A percentile compares a stretch with the other conserved stretches of the same genome.
These are phyloP conservation scores for Pandemis heparana DNA, from an alignment of 2,888 invertebrate species.

Conservation along the genomic window DNA sequence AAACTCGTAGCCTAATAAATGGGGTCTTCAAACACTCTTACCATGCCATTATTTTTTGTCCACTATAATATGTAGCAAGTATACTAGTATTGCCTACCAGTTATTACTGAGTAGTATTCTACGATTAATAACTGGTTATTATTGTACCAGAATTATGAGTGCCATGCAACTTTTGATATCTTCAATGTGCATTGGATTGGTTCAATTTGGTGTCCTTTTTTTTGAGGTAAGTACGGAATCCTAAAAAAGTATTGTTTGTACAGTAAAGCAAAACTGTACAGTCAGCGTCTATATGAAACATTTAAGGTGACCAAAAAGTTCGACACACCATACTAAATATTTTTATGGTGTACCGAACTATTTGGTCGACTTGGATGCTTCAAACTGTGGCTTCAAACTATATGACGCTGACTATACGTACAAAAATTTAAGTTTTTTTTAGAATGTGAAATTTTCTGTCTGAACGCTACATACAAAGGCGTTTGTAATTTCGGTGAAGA, in stretches of 20 bases:
- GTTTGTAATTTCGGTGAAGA: conserved; percentile 11
- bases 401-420: too few relatives aligned
- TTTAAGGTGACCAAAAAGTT: too few relatives aligned
- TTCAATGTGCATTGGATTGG: background rate
- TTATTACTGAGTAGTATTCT: conserved; percentile 28
- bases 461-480: background rate
- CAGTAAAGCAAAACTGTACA: too few relatives aligned
- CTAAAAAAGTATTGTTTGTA: too few relatives aligned
- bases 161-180: background rate
- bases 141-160: conserved; percentile 23
- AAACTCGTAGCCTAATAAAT: conserved; percentile 23
- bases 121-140: conserved; percentile 35
- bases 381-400: too few relatives aligned
- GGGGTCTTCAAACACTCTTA: conserved; percentile 26
- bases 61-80: conserved; percentile 23
- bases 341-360: too few relatives aligned
- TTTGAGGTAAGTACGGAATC: too few relatives aligned
- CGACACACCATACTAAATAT: too few relatives aligned
- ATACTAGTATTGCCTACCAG: conserved; percentile 40
- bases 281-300: too few relatives aligned
- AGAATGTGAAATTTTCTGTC: background rate
- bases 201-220: too few relatives aligned
- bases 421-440: too few relatives aligned
- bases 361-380: too few relatives aligned
- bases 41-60: conserved; percentile 43